Evolutionary conservation across 2,888 invertebrate genomes (phyloP).

Genomic region (Standfussiana lucernea): DNA sequence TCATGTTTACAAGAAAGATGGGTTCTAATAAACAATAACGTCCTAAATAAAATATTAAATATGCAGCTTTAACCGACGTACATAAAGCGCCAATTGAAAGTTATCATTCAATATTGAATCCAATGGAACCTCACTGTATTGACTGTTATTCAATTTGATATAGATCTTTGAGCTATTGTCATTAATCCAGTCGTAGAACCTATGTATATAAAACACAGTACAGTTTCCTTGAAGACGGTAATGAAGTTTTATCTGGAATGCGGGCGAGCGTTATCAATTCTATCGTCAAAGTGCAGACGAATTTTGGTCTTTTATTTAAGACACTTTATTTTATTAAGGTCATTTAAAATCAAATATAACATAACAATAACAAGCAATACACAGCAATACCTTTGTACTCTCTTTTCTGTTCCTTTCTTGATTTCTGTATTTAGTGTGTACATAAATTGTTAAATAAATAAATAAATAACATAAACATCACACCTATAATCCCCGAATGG

Average conservation of each 20-base stretch:
- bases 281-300: neutral
- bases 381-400: too few relatives aligned
- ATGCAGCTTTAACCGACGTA: neutral
- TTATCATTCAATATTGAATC: conserved; percentile 29
- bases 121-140: conserved; percentile 12
- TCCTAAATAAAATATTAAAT: neutral
- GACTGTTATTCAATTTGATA: conserved; percentile 6
- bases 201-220: neutral
- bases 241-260: neutral
- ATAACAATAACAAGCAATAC: too few relatives aligned
- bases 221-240: neutral
- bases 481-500: too few relatives aligned
- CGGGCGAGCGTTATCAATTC: neutral
- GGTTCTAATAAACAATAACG: too few relatives aligned
- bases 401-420: too few relatives aligned
- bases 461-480: too few relatives aligned
- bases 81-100: neutral
- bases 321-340: neutral
- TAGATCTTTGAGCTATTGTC: conserved; percentile 29
- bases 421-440: too few relatives aligned
- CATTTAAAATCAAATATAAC: neutral
- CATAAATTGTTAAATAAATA: too few relatives aligned
- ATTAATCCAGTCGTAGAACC: neutral
- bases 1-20: neutral
- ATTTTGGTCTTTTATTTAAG: neutral